Evolutionary conservation across 2,888 invertebrate species (phyloP), one percentile per base, ranked within the genome.

Genomic region (Thumatha senex): DNA sequence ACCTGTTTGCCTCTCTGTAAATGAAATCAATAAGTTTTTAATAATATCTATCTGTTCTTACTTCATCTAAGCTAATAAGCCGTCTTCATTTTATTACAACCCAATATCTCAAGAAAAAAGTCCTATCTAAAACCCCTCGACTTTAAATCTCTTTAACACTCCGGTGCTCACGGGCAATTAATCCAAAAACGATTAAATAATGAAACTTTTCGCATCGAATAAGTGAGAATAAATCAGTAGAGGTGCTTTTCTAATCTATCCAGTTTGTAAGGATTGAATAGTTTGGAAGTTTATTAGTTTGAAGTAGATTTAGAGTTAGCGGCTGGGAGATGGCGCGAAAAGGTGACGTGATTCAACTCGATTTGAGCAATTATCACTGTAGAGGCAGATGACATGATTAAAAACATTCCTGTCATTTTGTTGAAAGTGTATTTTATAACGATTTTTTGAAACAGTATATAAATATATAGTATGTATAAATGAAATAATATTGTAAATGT

Each of bases 321-420:
- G 51, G 60, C 40, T 48, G 0, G 48, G 33, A 46, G 18, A 4
- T 50, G 39, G 36, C 29, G 33, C 14, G 13, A 18, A 9, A 50
- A 50, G 48, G 51, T 58, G 52, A 48, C 67, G 70, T 70, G 67
- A 55, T 40, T 44, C 29, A 7, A 38, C 5, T 33, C 56, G 65
- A 67, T 67, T 67, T 70, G 51, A 63, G 67, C 68, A 67, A 67
- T 67, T 67, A 63, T 45, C 33, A 24, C 46, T 35, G 48, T 46
- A 42, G 33, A 48, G 46, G 33, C 36, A 49, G 46, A 34, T 51
- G 40, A 14, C 10, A 9, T 10, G 36, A 33, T 33, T 39, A 0
- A 41, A 48, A 29, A 39, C 9, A 9, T 7, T 15, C 36, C 31
- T 18, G 14, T 9, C 9, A 2, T 33, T 42, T 41, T 38, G 31